Base-by-base conservation (phyloP, 2,113 vertebrate species). In the Hiodon alosoides region DNA sequence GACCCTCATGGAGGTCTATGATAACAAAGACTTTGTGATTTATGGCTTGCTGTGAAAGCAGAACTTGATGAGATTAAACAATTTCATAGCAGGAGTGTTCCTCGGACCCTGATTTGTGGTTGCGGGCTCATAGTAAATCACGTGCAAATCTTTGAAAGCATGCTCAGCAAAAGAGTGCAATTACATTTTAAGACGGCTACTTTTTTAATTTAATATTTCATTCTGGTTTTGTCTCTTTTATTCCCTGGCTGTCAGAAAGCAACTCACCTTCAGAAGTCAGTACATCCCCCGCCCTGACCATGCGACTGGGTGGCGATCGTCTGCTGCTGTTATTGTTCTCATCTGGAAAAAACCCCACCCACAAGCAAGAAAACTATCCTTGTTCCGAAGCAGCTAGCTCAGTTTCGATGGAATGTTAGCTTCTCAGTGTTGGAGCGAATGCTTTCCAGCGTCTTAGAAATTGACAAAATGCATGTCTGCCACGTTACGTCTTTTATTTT, bases 1-100 rank as follows among this genome's bases (percentile, higher is more conserved):
- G 94, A 93, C 94, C 92, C 96, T 98, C 94, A 95, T 98, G 96
- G 96, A 97, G 97, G 95, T 98, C 95, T 96, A 96, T 97, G 96
- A 99, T 98, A 99, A 99, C 97, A 99, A 99, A 99, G 96, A 97
- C 94, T 94, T 93, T 84, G 92, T 99, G 96, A 99, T 98, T 98
- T 98, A 99, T 98, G 91, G 94, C 94, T 94, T 95, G 95, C 95
- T 96, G 96, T 96, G 95, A 97, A 98, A 98, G 95, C 95, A 97
- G 92, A 95, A 95, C 95, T 98, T 98, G 95, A 99, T 99, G 97
- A 99, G 96, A 99, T 98, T 98, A 99, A 98, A 98, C 97, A 96
- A 99, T 99, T 99, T 98, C 95, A 96, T 97, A 98, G 96, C 96
- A 95, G 93, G 93, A 98, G 96, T 99, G 96, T 97, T 99, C 97